Base-by-base conservation (phyloP, 2,797 vertebrate species). In the Smutsia temminckii region DNA sequence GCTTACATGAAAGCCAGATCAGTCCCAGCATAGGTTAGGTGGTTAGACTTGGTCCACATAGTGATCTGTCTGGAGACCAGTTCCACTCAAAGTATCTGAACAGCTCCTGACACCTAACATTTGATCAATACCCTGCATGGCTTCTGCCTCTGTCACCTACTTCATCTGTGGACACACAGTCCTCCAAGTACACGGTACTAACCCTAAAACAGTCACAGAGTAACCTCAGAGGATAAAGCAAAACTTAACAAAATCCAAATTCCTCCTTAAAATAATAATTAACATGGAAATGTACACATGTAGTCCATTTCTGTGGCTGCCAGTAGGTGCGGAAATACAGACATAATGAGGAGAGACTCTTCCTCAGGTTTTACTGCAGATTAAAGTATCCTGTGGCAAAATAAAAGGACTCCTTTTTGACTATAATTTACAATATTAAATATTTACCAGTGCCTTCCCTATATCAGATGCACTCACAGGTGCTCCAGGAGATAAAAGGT, bases 401-500 rank as follows among this genome's bases (percentile, higher is more conserved):
- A 88, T 29, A 83, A 87, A 81, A 13, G 81, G 80, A 75, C 13
- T 77, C 11, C 12, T 85, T 91, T 88, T 80, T n/a, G 32, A 59
- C 87, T 81, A 25, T 57, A 51, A 80, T 68, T 91, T 85, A 80
- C 64, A 72, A 74, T 85, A 95, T 32, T 46, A 83, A 79, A 32
- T 77, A 85, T 84, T 83, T 68, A 42, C 55, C 59, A 68, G 23
- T 72, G 17, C 9, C 14, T 85, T 64, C 57, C 27, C 61, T n/a
- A 32, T 49, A 51, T 14, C 86, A 93, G 20, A 59, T 32, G 29
- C 55, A 72, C 40, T 64, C 37, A 11, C 64, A 89, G 75, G 55
- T 55, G 49, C 16, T 86, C n/a, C 0, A 85, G 29, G 71, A 93
- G 71, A 84, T 63, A 89, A 91, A 85, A 95, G 66, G 71, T 87